A percentile compares a stretch with the other conserved stretches of the same genome.
These are phyloP conservation scores for Centropus bengalensis DNA, from an alignment of 2,113 vertebrate species.

Conservation along the genomic window DNA sequence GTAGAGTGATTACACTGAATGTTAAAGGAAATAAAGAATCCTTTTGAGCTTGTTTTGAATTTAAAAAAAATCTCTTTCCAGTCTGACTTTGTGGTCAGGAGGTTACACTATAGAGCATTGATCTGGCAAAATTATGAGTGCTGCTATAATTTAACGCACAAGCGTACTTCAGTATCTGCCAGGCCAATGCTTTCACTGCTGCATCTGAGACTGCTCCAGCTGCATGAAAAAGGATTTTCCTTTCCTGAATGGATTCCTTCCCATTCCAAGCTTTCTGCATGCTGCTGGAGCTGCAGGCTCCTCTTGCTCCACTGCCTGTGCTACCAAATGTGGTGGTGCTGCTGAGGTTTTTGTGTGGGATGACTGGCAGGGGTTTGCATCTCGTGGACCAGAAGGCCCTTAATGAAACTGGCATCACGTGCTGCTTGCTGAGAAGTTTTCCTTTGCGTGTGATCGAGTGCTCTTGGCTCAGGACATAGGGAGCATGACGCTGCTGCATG, in stretches of 20 bases:
- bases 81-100: neutral
- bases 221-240: neutral
- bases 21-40: neutral
- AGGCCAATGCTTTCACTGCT: neutral
- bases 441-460: accelerated
- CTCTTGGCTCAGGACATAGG: neutral
- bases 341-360: neutral
- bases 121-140: neutral
- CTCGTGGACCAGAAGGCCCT: neutral
- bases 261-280: neutral
- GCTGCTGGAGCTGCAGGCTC: neutral
- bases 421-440: neutral
- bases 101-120: neutral
- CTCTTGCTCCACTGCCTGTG: neutral
- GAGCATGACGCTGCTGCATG: neutral
- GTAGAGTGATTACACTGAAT: neutral
- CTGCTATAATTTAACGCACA: neutral
- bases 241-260: neutral
- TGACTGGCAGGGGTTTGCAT: neutral
- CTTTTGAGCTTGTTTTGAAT: neutral
- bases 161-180: neutral
- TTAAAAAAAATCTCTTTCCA: neutral
- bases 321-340: neutral
- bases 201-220: neutral
- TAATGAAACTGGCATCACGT: neutral